Evolutionary conservation across 2,888 invertebrate species (phyloP), one percentile per base, ranked within the genome.

Genomic region (Aphidius colemani): DNA sequence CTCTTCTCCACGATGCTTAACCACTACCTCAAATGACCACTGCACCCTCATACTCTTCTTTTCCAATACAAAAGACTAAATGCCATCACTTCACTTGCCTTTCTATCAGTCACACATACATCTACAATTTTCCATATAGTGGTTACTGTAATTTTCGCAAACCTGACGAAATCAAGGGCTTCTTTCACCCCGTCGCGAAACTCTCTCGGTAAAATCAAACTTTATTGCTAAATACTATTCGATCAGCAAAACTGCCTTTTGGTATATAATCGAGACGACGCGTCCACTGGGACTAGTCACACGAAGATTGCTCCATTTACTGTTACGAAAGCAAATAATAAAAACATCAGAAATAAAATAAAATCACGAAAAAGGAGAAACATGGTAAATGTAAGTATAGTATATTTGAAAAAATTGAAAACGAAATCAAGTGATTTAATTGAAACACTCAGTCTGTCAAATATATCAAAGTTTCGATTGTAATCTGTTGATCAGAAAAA

Each of bases 141-240:
- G 68, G 64, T 70, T 70, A 71, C 77, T 75, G 81, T 81, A 81
- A 82, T 82, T 82, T 81, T 80, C 80, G 78, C 81, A 77, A 78
- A 77, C 76, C 75, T 76, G 76, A 76, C 78, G 76, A 80, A 81
- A 82, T 82, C 81, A 81, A 75, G 74, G 79, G 71, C 78, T 81
- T 79, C 80, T 82, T 82, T 78, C 76, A 67, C 58, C 66, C 67
- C 64, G 65, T 59, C 49, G 62, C 61, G 59, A 59, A 57, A 53
- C 51, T 58, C 53, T 41, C 13, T 41, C 44, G 75, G 75, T 78
- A 77, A 75, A 80, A 79, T 78, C 80, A 77, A 78, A 82, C 79
- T 82, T 82, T 82, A 82, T 81, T 81, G 82, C 81, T 81, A 82
- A 81, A 82, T 82, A 82, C 80, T 70, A 78, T 75, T 72, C 78